These are phyloP conservation scores for Listronotus bonariensis DNA, from an alignment of 1,140 invertebrate species.

Conservation along the genomic window DNA sequence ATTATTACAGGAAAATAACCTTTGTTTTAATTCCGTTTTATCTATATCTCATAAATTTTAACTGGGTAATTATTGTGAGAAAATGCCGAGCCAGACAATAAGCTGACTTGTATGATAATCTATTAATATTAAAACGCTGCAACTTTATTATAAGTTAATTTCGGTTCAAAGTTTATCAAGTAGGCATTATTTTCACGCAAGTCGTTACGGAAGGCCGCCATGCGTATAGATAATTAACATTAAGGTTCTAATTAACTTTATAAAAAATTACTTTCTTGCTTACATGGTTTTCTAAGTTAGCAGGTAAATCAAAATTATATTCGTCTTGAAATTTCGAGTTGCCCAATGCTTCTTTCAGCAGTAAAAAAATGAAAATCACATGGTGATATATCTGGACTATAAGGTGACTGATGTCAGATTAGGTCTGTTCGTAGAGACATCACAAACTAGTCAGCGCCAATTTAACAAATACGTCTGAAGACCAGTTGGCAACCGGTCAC, in stretches of 20 bases:
- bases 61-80: conserved; percentile 9
- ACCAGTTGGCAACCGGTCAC: too few relatives aligned
- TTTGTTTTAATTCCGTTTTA: conserved; percentile 11
- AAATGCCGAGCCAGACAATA: conserved; percentile 2
- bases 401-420: too few relatives aligned
- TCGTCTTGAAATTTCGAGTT: too few relatives aligned
- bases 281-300: too few relatives aligned
- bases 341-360: too few relatives aligned
- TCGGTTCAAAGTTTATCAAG: conserved; percentile 30
- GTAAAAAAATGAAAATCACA: too few relatives aligned
- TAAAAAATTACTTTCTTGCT: too few relatives aligned
- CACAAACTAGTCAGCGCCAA: too few relatives aligned
- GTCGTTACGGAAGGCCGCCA: conserved; percentile 20
- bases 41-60: conserved; percentile 3
- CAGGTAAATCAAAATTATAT: too few relatives aligned
- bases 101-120: neutral
- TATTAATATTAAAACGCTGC: conserved; percentile 7
- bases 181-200: conserved; percentile 26
- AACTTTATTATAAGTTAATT: conserved; percentile 16
- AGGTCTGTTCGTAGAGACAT: too few relatives aligned
- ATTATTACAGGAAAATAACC: neutral
- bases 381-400: too few relatives aligned
- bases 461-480: too few relatives aligned
- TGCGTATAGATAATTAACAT: conserved; percentile 20
- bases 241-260: conserved; percentile 5